Percentiles rank a stretch among this genome's conserved stretches.
phyloP scores from a whole-genome alignment of 2,888 invertebrate species.

The Myopa testacea region DNA sequence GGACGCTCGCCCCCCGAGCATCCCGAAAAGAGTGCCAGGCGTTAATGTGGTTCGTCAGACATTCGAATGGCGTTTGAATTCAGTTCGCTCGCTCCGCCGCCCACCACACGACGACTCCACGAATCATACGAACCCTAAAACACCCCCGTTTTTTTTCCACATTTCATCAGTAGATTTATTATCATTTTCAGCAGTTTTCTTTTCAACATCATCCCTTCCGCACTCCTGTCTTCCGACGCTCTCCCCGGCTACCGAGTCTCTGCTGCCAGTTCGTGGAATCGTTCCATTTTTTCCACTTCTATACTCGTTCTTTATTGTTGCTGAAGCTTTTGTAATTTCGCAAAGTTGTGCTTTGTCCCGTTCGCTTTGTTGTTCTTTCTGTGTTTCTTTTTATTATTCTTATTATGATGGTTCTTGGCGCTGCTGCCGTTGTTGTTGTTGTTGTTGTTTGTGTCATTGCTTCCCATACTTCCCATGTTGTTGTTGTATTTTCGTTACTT shows the following conservation, averaged over 20 bases:
- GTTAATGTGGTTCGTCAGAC: slow-evolving; percentile 37
- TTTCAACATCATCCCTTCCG: slow-evolving; percentile 38
- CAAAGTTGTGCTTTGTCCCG: slow-evolving; percentile 33
- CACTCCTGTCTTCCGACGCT: neutral
- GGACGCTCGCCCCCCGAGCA: neutral
- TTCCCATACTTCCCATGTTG: too few species aligned
- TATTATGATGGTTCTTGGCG: neutral
- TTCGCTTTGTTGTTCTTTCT: neutral
- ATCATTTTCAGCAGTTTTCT: slow-evolving; percentile 54
- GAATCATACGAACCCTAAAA: neutral
- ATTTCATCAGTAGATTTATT: slow-evolving; percentile 47
- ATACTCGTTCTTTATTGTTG: slow-evolving; percentile 3
- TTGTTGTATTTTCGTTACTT: slow-evolving; percentile 66
- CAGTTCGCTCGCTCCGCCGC: slow-evolving; percentile 17
- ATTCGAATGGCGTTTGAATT: slow-evolving; percentile 38
- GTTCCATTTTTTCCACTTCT: neutral
- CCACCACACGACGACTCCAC: neutral
- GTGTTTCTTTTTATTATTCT: slow-evolving; percentile 1
- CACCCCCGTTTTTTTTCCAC: slow-evolving; percentile 40
- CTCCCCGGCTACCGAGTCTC: neutral
- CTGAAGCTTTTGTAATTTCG: slow-evolving; percentile 17
- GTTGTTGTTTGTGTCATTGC: slow-evolving; percentile 8
- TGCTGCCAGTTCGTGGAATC: neutral
- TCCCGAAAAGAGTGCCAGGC: slow-evolving; percentile 16
- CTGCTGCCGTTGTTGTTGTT: neutral